Percentiles rank a stretch among this genome's conserved stretches.
Conservation (phyloP, 2,888 invertebrate genomes). For the Toxonevra muliebris region DNA sequence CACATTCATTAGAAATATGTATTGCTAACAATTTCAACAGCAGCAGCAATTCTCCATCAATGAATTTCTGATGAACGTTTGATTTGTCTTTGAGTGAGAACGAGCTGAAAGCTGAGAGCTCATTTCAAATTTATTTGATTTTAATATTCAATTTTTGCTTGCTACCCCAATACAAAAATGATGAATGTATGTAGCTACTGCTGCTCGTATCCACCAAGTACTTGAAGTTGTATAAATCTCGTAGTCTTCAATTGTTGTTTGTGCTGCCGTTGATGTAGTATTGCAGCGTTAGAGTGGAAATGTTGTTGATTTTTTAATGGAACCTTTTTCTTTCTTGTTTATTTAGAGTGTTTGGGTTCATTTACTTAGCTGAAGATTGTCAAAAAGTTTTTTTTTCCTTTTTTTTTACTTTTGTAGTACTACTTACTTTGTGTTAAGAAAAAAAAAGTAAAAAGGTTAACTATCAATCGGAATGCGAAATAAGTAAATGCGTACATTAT, state of each 20-base stretch:
- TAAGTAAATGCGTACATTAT: conserved; percentile 18
- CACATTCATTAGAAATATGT: conserved; percentile 16
- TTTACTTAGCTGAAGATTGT: conserved; percentile 2
- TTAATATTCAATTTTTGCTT: conserved; percentile 43
- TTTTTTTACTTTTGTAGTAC: not conserved
- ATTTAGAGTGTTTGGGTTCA: conserved; percentile 10
- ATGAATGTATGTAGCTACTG: conserved; percentile 3
- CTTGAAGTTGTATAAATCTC: too few relatives aligned
- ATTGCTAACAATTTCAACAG: too few relatives aligned
- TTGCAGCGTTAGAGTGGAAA: not conserved
- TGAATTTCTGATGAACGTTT: not conserved
- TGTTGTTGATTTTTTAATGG: conserved; percentile 13
- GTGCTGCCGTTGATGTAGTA: too few relatives aligned
- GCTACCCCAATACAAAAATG: conserved; percentile 4
- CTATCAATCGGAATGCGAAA: conserved; percentile 21
- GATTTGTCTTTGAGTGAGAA: not conserved
- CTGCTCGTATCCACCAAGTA: not conserved
- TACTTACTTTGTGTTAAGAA: not conserved
- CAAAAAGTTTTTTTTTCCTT: not conserved
- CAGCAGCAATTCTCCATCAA: too few relatives aligned
- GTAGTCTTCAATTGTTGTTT: too few relatives aligned
- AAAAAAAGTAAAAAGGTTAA: too few relatives aligned
- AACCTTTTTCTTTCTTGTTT: not conserved
- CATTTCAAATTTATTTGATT: conserved; percentile 46
- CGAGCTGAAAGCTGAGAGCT: conserved; percentile 31